Evolutionary conservation across 1,140 invertebrate genomes (phyloP).

Genomic region (Drosophila pachea): DNA sequence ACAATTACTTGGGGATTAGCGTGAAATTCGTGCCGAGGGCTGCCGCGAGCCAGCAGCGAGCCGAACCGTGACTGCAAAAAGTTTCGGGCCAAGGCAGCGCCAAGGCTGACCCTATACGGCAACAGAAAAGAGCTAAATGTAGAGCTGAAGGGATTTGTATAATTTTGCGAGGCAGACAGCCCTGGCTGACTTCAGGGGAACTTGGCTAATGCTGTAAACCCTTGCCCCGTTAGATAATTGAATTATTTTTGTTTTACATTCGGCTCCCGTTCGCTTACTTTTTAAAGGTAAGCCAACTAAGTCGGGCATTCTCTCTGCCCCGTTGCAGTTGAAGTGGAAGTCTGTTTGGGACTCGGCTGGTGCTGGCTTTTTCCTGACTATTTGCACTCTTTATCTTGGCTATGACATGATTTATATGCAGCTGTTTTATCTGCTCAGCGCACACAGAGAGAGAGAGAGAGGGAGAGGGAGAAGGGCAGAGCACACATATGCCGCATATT

Average conservation of each 20-base stretch:
- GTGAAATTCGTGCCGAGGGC: conserved; percentile 22
- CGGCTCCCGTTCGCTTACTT: background rate
- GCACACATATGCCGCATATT: conserved; percentile 4
- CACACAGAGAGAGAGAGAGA: conserved; percentile 30
- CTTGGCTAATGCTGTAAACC: background rate
- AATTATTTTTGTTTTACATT: conserved; percentile 51
- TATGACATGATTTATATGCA: conserved; percentile 74
- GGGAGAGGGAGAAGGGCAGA: too few relatives aligned
- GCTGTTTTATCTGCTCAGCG: conserved; percentile 58
- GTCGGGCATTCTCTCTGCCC: conserved; percentile 36
- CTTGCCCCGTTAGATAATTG: conserved; percentile 41
- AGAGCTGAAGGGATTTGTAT: too few relatives aligned
- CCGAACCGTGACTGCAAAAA: conserved; percentile 9
- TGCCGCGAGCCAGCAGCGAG: conserved; percentile 6
- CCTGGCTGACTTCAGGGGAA: too few relatives aligned
- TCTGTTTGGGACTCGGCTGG: conserved; percentile 3
- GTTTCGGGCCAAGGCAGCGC: background rate
- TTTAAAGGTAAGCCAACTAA: conserved; percentile 31
- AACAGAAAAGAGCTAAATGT: too few relatives aligned
- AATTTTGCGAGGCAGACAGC: too few relatives aligned
- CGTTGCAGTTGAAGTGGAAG: conserved; percentile 22
- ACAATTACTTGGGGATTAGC: conserved; percentile 75
- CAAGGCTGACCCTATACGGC: too few relatives aligned
- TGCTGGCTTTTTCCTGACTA: conserved; percentile 35
- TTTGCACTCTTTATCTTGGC: conserved; percentile 69